phyloP scores from a whole-genome alignment of 2,113 vertebrate species.

The Sus scrofa region DNA sequence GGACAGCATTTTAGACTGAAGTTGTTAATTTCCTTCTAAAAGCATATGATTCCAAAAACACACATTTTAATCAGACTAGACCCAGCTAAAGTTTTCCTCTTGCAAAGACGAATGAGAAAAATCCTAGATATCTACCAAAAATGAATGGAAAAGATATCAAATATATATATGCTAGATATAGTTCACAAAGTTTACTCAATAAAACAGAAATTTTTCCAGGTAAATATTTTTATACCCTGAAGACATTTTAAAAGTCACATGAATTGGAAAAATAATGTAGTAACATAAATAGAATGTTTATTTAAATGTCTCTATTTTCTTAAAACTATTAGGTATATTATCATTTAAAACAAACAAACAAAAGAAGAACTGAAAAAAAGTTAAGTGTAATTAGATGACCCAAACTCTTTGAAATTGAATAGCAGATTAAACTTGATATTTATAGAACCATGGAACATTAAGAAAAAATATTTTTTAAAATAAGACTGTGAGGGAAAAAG shows the following conservation, averaged over 20 bases:
- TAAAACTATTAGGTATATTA: not conserved
- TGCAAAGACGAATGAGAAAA: not conserved
- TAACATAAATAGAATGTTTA: not conserved
- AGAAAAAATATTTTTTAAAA: not conserved
- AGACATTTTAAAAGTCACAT: not conserved
- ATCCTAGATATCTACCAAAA: not conserved
- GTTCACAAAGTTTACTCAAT: not conserved
- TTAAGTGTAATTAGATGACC: not conserved
- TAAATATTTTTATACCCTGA: not conserved
- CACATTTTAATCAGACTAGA: not conserved
- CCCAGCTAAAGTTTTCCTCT: not conserved
- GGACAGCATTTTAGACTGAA: not conserved
- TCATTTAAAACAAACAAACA: not conserved
- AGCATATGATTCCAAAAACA: not conserved
- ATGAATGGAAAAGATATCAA: not conserved
- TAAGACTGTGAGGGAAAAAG: not conserved
- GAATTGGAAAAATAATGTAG: not conserved
- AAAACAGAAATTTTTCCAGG: not conserved
- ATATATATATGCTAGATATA: not conserved
- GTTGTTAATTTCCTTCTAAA: not conserved
- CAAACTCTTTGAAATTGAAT: not conserved
- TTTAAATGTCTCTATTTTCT: not conserved
- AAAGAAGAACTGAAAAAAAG: not conserved
- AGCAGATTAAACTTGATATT: not conserved
- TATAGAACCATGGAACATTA: not conserved